Percentiles rank a stretch among this genome's conserved stretches.
These are phyloP conservation scores for Elachura formosa DNA, from an alignment of 2,113 vertebrate genomes.

Conservation along the genomic window DNA sequence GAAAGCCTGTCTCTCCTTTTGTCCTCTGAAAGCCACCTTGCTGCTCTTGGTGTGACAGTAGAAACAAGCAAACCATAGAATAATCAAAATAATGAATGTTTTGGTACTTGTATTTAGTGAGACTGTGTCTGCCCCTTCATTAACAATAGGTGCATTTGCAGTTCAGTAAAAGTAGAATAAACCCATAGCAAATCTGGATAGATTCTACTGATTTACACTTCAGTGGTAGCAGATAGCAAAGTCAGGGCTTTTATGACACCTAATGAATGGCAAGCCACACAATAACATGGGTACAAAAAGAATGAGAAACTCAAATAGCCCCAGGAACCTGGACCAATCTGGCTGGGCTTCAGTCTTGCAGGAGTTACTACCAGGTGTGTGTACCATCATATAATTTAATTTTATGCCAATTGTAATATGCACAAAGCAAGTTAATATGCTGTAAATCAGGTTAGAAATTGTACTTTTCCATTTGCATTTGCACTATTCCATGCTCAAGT, in stretches of 20 bases:
- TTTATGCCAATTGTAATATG: background rate
- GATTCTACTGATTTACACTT: background rate
- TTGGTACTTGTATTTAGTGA: background rate
- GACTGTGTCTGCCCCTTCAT: background rate
- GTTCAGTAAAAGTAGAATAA: background rate
- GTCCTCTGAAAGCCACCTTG: background rate
- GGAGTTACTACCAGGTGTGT: background rate
- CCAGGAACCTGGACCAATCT: background rate
- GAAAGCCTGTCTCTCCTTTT: background rate
- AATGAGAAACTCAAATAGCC: background rate
- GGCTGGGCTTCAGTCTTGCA: background rate
- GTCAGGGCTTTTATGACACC: background rate
- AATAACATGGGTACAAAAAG: background rate
- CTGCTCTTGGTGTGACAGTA: background rate
- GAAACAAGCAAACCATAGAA: background rate
- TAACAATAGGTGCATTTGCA: background rate
- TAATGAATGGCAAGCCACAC: background rate
- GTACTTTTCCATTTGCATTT: background rate
- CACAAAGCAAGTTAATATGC: background rate
- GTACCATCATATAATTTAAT: background rate
- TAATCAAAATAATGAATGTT: background rate
- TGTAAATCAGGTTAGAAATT: fast-evolving
- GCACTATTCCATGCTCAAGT: background rate
- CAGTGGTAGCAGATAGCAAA: background rate
- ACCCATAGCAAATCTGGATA: background rate